These are phyloP conservation scores for Enteromius argenteus DNA, from an alignment of 2,797 vertebrate species.

Conservation along the genomic window DNA sequence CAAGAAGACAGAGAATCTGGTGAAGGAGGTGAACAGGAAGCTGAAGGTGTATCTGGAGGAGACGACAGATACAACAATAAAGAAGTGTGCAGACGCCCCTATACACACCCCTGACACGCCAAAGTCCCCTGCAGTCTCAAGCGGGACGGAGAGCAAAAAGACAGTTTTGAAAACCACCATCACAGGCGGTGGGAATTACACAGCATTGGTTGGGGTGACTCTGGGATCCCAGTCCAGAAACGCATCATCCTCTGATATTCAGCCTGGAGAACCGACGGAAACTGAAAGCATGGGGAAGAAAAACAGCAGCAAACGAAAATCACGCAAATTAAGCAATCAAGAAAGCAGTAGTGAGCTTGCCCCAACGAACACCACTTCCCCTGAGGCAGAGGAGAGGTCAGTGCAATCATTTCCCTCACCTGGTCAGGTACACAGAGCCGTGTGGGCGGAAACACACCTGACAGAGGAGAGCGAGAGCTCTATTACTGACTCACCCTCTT, in stretches of 20 bases:
- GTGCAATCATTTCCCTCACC: slow-evolving; percentile 68
- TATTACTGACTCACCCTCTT: slow-evolving; percentile 70
- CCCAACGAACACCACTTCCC: slow-evolving; percentile 11
- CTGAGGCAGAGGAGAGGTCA: slow-evolving; percentile 55
- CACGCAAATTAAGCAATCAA: slow-evolving; percentile 48
- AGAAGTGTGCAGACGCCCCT: slow-evolving; percentile 47
- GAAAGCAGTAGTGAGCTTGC: slow-evolving; percentile 50
- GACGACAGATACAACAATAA: slow-evolving; percentile 47
- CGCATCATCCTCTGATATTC: slow-evolving; percentile 52
- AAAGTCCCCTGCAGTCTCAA: slow-evolving; percentile 64
- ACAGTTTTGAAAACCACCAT: slow-evolving; percentile 60
- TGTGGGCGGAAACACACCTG: slow-evolving; percentile 80
- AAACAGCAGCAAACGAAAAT: slow-evolving; percentile 50
- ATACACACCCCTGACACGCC: slow-evolving; percentile 50
- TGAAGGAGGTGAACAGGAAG: slow-evolving; percentile 74
- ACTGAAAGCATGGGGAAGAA: slow-evolving; percentile 45
- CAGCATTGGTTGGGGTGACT: slow-evolving; percentile 66
- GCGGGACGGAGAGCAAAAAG: slow-evolving; percentile 67
- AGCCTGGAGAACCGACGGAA: slow-evolving; percentile 20
- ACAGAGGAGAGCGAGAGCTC: slow-evolving; percentile 69
- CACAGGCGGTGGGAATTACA: slow-evolving; percentile 64
- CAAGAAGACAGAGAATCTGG: slow-evolving; percentile 66
- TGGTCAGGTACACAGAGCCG: slow-evolving; percentile 70
- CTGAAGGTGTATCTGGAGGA: slow-evolving; percentile 72
- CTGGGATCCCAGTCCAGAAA: slow-evolving; percentile 60